Base-by-base conservation (phyloP, 2,113 vertebrate species). In the Nicator chloris region DNA sequence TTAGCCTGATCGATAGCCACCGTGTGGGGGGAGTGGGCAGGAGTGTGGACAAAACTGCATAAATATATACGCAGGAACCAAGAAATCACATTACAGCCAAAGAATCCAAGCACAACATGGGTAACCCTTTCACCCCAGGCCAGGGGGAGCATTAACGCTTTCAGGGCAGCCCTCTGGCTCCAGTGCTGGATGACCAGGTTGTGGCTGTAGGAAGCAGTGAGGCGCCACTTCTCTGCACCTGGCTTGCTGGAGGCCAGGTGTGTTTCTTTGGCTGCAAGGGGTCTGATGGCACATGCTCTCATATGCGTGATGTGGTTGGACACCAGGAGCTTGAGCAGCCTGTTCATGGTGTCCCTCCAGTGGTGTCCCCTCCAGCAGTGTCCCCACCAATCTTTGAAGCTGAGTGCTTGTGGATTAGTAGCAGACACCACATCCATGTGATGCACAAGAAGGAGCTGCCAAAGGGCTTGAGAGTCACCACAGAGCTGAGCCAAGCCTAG, bases 11-110 rank as follows among this genome's bases (percentile, higher is more conserved):
- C 99, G 98, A 99, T 99, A 99, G 97, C 92, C 98, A 94, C 96
- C 2, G 42, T 27, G 44, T 86, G 87, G 92, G 86, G 94, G 92
- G 91, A 95, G 97, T 95, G 98, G 97, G 97, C 76, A 91, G 97
- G 97, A 99, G 98, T 97, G 98, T 98, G 98, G 98, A 98, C 98
- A 98, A 99, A 99, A 99, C 98, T 98, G 98, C 99, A 98, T 98
- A 98, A 98, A 99, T 98, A 98, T 98, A 98, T 98, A 99, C 85
- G 45, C 95, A 96, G 98, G 98, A 99, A 98, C 98, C 97, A 96
- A 98, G 98, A 99, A 99, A 99, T 99, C 98, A 98, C 98, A 99
- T 99, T 99, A 99, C 97, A 97, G 98, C 96, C 96, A 98, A 98
- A 98, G 98, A 98, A 99, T 98, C 98, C 15, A 95, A 99, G 98